A percentile compares a stretch with the other conserved stretches of the same genome.
These are phyloP conservation scores for Cladopsammia gracilis DNA, from an alignment of 64 coral and sea anemone genomes.

Conservation along the genomic window DNA sequence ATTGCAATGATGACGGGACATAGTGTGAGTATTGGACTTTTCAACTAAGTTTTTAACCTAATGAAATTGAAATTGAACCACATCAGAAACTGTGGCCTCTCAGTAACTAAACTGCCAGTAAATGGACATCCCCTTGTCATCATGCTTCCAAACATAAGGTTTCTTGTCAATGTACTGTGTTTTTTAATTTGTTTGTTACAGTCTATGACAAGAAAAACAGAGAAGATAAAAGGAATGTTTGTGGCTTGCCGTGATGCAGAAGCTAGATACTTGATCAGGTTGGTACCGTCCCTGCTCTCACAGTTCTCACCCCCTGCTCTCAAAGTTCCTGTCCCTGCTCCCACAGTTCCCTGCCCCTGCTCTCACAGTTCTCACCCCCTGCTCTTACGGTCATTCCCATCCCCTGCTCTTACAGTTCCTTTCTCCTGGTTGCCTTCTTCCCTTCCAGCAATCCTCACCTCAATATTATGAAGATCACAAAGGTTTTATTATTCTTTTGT, in stretches of 20 bases:
- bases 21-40: slow-evolving; percentile 73
- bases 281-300: neutral
- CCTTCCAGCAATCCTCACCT: neutral
- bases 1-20: slow-evolving; percentile 97
- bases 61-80: neutral
- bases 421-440: neutral
- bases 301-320: too few species aligned
- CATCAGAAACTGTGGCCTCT: too few species aligned
- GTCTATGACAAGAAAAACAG: slow-evolving; percentile 90
- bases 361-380: too few species aligned
- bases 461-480: neutral
- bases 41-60: neutral
- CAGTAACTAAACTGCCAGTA: too few species aligned
- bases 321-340: too few species aligned
- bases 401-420: too few species aligned
- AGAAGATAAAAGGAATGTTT: slow-evolving; percentile 98
- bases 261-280: slow-evolving; percentile 97
- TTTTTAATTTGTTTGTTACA: neutral
- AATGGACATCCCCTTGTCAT: too few species aligned
- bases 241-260: slow-evolving; percentile 97
- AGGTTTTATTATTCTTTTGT: neutral
- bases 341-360: too few species aligned
- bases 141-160: too few species aligned
- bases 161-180: too few species aligned
- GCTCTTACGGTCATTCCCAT: too few species aligned